Evolutionary conservation across 23 tunicate species (phyloP).

Genomic region (Phallusia fumigata): DNA sequence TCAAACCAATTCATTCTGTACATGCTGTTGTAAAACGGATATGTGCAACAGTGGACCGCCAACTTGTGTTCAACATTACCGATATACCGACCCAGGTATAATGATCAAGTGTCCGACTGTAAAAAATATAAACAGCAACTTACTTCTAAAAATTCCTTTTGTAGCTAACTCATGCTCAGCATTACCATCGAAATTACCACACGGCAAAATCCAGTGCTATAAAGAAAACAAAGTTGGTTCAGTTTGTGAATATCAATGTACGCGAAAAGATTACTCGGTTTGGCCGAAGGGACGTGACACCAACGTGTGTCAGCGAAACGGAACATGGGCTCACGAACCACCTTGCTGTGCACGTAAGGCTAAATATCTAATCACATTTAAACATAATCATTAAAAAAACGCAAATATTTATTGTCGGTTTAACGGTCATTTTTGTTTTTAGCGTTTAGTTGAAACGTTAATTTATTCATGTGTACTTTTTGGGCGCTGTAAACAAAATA

Average conservation of each 20-base stretch:
- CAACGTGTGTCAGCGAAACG: neutral
- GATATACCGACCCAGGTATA: neutral
- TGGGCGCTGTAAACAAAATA: too few species aligned
- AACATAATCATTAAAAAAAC: too few species aligned
- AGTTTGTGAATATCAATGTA: neutral
- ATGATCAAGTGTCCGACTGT: neutral
- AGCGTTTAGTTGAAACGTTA: too few species aligned
- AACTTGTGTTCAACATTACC: constrained; percentile 3
- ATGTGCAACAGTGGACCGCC: constrained; percentile 24
- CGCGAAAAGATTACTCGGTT: neutral
- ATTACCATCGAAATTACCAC: neutral
- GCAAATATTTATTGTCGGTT: too few species aligned
- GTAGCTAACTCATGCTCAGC: neutral
- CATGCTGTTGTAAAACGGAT: too few species aligned
- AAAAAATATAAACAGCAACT: neutral
- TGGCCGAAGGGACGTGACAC: neutral
- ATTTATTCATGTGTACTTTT: too few species aligned
- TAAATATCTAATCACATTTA: too few species aligned
- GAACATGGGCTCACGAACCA: neutral
- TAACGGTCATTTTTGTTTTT: too few species aligned
- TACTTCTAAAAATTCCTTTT: neutral
- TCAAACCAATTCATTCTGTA: too few species aligned
- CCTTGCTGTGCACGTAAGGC: neutral
- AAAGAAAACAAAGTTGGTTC: neutral
- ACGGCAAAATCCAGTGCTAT: neutral